Conservation (phyloP, 1,140 invertebrate genomes). For the Cydia splendana region DNA sequence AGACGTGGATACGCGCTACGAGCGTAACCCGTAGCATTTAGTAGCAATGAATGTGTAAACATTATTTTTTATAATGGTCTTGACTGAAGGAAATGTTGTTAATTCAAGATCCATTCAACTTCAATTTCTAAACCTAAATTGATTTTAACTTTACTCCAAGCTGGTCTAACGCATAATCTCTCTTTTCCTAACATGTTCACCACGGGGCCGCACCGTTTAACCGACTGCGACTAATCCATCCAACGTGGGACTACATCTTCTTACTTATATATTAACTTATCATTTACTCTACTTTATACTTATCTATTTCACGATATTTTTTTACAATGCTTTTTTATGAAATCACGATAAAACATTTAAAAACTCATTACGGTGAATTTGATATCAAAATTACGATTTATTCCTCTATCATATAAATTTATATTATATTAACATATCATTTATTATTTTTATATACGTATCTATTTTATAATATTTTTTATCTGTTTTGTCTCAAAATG, state of each 20-base stretch:
- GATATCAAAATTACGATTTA: no score
- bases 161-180: slow-evolving; percentile 23
- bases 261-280: slow-evolving; percentile 21
- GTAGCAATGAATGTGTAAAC: no score
- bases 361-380: no score
- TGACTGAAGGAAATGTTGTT: neutral
- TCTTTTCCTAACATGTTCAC: slow-evolving; percentile 30
- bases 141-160: neutral
- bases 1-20: no score
- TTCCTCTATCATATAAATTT: no score
- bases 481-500: no score
- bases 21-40: no score
- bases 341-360: no score
- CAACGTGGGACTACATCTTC: neutral
- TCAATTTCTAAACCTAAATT: neutral
- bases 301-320: neutral
- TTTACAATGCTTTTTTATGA: neutral
- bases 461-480: no score
- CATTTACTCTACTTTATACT: neutral
- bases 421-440: no score
- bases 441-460: no score
- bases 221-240: slow-evolving; percentile 28
- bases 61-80: no score
- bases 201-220: neutral
- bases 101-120: neutral